These are phyloP conservation scores for Deroplatys truncata DNA, from an alignment of 2,888 invertebrate species.

Conservation along the genomic window DNA sequence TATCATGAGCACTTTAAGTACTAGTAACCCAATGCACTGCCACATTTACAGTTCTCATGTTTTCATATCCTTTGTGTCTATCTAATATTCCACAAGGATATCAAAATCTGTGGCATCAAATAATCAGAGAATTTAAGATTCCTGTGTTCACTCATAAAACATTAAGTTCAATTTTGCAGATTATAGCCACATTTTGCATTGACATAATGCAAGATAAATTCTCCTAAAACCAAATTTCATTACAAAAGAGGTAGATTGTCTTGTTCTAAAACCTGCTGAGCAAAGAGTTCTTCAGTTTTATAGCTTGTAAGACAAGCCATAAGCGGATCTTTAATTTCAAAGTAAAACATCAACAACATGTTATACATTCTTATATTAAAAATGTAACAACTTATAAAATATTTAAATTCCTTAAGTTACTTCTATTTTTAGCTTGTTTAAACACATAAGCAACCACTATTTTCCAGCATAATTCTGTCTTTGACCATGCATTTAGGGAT, in stretches of 20 bases:
- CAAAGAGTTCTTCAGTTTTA: slow-evolving; percentile 12
- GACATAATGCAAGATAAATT: not conserved
- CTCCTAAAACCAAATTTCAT: not conserved
- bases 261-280: slow-evolving; percentile 19
- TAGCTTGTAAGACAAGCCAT: not conserved
- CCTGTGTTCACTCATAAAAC: not conserved
- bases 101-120: not conserved
- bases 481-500: not conserved
- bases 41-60: too few relatives aligned
- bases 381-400: not conserved
- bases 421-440: not conserved
- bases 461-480: not conserved
- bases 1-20: not conserved
- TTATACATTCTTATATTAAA: not conserved
- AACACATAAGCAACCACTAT: not conserved
- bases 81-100: not conserved
- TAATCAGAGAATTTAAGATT: not conserved
- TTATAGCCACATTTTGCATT: not conserved
- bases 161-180: not conserved
- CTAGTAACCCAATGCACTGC: not conserved
- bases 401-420: not conserved
- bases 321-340: not conserved
- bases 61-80: not conserved
- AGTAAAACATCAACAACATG: not conserved
- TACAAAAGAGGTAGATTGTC: slow-evolving; percentile 28